phyloP scores from a whole-genome alignment of 2,113 vertebrate species.

The Sceloporus undulatus region DNA sequence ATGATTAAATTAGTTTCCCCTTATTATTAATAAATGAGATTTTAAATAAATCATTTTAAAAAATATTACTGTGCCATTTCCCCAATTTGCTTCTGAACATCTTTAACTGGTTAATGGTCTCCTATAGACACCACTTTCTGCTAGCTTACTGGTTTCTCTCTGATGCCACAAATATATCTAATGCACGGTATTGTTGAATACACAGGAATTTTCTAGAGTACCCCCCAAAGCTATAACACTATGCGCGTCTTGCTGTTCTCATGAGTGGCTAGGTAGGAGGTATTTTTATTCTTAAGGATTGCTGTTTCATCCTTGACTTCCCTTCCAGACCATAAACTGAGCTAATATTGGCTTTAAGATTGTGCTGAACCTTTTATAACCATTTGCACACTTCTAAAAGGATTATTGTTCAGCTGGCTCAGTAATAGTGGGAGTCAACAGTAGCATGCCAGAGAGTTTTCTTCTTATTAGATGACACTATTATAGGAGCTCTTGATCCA shows the following conservation, averaged over 20 bases:
- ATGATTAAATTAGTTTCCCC: constrained; percentile 63
- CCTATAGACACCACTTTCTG: constrained; percentile 21
- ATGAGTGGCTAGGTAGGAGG: constrained; percentile 20
- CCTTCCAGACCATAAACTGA: constrained; percentile 34
- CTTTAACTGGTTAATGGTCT: constrained; percentile 43
- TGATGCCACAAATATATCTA: constrained; percentile 35
- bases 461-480: neutral
- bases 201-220: neutral
- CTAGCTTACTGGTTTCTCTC: constrained; percentile 17
- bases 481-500: constrained; percentile 12
- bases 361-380: constrained; percentile 46
- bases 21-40: constrained; percentile 37
- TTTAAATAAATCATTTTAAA: constrained; percentile 60
- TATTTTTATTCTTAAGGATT: constrained; percentile 23
- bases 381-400: constrained; percentile 52
- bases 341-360: constrained; percentile 42
- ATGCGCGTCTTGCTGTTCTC: neutral
- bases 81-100: constrained; percentile 6
- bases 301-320: constrained; percentile 43
- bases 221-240: neutral
- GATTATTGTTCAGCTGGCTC: constrained; percentile 31
- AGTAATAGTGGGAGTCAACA: constrained; percentile 18
- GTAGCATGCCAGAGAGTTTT: neutral
- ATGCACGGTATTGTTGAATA: neutral
- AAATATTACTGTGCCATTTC: constrained; percentile 51